A percentile compares a stretch with the other conserved stretches of the same genome.
These are phyloP conservation scores for Microtus agrestis DNA, from an alignment of 2,797 vertebrate genomes.

Conservation along the genomic window DNA sequence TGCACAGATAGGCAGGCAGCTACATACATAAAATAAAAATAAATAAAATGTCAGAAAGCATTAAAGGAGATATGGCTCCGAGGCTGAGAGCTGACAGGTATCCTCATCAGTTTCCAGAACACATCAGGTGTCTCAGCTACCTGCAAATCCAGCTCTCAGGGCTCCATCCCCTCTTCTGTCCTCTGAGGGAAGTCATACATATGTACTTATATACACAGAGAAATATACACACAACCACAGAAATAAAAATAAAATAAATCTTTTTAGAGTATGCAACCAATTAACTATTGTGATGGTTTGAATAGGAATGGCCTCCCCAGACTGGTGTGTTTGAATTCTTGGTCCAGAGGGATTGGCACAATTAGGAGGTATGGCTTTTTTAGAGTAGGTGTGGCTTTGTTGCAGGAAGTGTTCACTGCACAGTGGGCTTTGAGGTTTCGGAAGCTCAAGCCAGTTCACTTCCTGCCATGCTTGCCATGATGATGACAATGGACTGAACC, in stretches of 20 bases:
- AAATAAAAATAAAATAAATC: not conserved
- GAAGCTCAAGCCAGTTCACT: not conserved
- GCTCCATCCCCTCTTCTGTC: not conserved
- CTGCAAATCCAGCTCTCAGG: not conserved
- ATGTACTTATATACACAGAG: not conserved
- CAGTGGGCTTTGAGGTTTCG: not conserved
- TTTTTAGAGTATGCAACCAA: not conserved
- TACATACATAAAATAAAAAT: not conserved
- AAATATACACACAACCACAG: not conserved
- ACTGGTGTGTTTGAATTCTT: not conserved
- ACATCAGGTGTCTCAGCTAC: not conserved
- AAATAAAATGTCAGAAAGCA: not conserved
- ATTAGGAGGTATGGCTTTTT: not conserved
- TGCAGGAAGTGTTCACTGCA: not conserved
- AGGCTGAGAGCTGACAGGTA: not conserved
- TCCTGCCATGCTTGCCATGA: not conserved
- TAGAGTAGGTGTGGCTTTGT: not conserved
- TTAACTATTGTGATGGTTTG: not conserved
- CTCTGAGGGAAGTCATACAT: not conserved
- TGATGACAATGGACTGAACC: not conserved
- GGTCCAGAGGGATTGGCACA: not conserved
- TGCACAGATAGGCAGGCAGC: not conserved
- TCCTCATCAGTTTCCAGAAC: not conserved
- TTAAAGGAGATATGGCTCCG: not conserved
- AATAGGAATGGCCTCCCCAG: not conserved